Base-by-base conservation (phyloP, 2,113 vertebrate genomes). In the Acrocephalus kingi region DNA sequence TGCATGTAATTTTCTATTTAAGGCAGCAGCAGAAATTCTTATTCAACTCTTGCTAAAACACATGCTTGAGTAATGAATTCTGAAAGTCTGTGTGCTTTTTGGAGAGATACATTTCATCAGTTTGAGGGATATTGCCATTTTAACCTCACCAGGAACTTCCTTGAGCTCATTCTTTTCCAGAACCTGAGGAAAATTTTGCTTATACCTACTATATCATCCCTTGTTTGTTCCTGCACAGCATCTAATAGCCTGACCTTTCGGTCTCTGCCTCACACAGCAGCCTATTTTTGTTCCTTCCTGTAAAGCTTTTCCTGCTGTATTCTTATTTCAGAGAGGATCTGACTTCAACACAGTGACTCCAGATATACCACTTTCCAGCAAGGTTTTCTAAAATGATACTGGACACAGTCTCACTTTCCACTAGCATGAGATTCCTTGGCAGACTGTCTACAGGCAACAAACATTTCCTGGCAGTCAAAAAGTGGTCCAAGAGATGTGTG, bases 201-300 rank as follows among this genome's bases (percentile, higher is more conserved):
- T 94, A 81, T 77, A 81, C 46, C 83, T 90, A 59, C 43, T 66
- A 30, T 84, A 86, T 71, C 86, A 71, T 81, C 8, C 64, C 61
- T 66, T 90, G 75, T 88, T 90, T 94, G 64, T 64, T 94, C 85
- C 87, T 94, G 85, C 83, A 71, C 64, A 69, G 56, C 46, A 83
- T 67, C 54, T 74, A 93, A 88, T 39, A 88, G 48, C 55, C 72
- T 95, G 92, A 94, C 75, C 79, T 95, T 86, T 95, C 89, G 88
- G 63, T n/a, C 71, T 85, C 92, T 90, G 58, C 85, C 51, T 90
- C 72, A 81, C 39, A 80, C 6, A 84, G 85, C 54, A 87, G 46
- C 31, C 68, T 77, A 39, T 67, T 92, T 93, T 77, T 86, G 48
- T 83, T 94, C 71, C 72, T 93, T 85, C 43, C 41, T 93, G 49